Percentiles rank a stretch among this genome's conserved stretches.
Conservation (phyloP, 2,797 vertebrate genomes). For the Halcyon chelicuti region DNA sequence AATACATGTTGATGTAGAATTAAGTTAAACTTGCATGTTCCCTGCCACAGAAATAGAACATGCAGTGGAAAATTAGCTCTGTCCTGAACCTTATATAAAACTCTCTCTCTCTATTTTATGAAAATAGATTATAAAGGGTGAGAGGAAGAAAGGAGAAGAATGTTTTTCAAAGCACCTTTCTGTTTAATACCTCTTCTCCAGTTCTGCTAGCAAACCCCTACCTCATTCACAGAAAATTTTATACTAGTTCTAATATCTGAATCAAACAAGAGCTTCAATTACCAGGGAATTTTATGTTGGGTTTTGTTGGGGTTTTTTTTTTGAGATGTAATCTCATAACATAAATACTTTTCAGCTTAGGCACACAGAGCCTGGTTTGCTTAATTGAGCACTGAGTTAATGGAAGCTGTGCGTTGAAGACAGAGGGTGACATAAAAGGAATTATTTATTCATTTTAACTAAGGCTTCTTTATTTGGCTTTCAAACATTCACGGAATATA, state of each 20-base stretch:
- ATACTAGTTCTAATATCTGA: neutral
- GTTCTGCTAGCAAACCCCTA: neutral
- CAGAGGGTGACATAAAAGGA: neutral
- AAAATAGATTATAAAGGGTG: neutral
- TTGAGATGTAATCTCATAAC: neutral
- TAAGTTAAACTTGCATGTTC: neutral
- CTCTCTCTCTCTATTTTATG: neutral
- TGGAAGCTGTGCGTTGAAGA: conserved; percentile 5
- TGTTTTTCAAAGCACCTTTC: neutral
- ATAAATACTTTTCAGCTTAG: neutral
- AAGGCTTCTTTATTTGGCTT: neutral
- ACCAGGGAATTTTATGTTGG: neutral
- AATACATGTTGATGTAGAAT: neutral
- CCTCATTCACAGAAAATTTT: neutral
- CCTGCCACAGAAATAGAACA: neutral
- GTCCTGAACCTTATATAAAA: neutral
- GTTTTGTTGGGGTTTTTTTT: neutral
- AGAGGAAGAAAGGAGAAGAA: neutral
- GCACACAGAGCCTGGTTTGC: neutral
- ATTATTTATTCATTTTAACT: neutral
- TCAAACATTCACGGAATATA: neutral
- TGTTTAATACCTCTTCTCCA: neutral
- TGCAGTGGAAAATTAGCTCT: neutral
- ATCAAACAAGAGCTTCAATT: neutral
- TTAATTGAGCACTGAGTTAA: neutral